Evolutionary conservation across 1,140 invertebrate genomes (phyloP).

Genomic region (Pentalonia nigronervosa): DNA sequence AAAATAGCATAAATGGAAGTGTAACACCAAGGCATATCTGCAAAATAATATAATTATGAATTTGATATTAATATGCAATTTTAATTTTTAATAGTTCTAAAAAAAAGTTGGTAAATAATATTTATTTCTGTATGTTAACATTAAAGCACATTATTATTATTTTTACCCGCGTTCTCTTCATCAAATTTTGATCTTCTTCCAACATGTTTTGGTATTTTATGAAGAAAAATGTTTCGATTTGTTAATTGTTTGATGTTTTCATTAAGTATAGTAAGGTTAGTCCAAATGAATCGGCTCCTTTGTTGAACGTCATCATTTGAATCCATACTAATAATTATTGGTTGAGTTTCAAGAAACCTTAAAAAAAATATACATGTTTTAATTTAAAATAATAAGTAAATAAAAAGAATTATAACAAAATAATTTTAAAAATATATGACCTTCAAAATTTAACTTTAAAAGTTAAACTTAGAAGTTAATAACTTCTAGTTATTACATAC

Average conservation of each 20-base stretch:
- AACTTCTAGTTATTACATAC: too few relatives aligned
- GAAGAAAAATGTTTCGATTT: background rate
- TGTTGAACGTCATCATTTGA: background rate
- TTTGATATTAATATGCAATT: background rate
- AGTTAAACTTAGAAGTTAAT: too few relatives aligned
- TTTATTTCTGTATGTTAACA: too few relatives aligned
- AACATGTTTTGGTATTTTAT: background rate
- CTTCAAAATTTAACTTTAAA: too few relatives aligned
- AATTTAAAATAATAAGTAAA: background rate
- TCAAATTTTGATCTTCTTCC: background rate
- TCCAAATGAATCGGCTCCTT: background rate
- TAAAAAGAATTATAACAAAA: background rate
- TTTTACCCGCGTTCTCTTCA: background rate
- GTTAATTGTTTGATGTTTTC: background rate
- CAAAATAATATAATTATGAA: background rate
- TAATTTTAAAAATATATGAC: too few relatives aligned
- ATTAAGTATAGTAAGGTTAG: background rate
- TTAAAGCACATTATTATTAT: background rate
- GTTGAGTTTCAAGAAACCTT: background rate
- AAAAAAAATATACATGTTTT: background rate
- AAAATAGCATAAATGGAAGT: background rate
- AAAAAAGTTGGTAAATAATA: too few relatives aligned
- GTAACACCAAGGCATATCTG: background rate
- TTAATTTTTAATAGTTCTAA: too few relatives aligned
- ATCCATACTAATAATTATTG: background rate